These are phyloP conservation scores for Charaxes varanes DNA, from an alignment of 1,140 invertebrate genomes.

Conservation along the genomic window DNA sequence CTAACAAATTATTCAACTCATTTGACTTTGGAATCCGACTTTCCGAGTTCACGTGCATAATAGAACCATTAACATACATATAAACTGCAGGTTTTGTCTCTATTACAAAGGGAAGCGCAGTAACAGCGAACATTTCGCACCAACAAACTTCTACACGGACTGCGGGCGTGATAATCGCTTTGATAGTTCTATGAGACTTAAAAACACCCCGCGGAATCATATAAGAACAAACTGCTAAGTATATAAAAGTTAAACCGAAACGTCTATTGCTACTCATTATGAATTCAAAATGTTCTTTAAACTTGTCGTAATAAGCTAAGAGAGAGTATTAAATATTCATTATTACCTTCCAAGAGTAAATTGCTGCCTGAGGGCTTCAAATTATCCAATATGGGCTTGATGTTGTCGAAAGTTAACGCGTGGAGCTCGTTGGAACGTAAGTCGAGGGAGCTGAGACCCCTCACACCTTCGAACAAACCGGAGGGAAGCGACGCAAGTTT, in stretches of 20 bases:
- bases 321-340: slow-evolving; percentile 53
- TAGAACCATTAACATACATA: slow-evolving; percentile 18
- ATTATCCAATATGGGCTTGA: slow-evolving; percentile 66
- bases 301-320: slow-evolving; percentile 20
- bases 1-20: slow-evolving; percentile 6
- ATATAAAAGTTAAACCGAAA: slow-evolving; percentile 17
- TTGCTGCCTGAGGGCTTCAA: slow-evolving; percentile 81
- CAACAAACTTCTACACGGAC: slow-evolving; percentile 19
- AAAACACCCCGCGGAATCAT: slow-evolving; percentile 22
- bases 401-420: slow-evolving; percentile 80
- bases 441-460: slow-evolving; percentile 80
- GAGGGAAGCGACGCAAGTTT: slow-evolving; percentile 78
- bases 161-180: slow-evolving; percentile 13
- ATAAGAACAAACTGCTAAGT: slow-evolving; percentile 19
- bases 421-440: slow-evolving; percentile 82
- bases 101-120: slow-evolving; percentile 15
- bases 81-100: slow-evolving; percentile 12
- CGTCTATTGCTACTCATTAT: slow-evolving; percentile 21
- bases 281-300: slow-evolving; percentile 37
- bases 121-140: slow-evolving; percentile 17
- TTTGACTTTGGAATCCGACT: slow-evolving; percentile 2
- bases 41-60: slow-evolving; percentile 12
- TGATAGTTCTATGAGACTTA: slow-evolving; percentile 23
- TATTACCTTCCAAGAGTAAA: slow-evolving; percentile 85
- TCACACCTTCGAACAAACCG: slow-evolving; percentile 78